A percentile compares a stretch with the other conserved stretches of the same genome.
Conservation (phyloP, 2,113 vertebrate species). For the Coregonus clupeaformis region DNA sequence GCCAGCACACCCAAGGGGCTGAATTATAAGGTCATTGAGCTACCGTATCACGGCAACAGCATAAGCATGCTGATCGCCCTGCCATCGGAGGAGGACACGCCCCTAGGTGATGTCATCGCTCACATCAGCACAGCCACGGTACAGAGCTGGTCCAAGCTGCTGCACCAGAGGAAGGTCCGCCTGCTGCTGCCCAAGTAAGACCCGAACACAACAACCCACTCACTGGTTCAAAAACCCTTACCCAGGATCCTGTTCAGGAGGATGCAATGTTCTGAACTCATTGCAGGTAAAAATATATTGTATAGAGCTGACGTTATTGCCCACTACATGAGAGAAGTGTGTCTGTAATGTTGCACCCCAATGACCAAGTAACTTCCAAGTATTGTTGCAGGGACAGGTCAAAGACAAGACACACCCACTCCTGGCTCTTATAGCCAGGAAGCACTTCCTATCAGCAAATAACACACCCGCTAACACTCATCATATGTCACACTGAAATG, state of each 20-base stretch:
- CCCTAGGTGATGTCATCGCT: conserved; percentile 81
- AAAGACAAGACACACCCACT: conserved; percentile 30
- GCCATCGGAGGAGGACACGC: conserved; percentile 77
- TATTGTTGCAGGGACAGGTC: conserved; percentile 59
- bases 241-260: neutral
- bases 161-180: conserved; percentile 84
- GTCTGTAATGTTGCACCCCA: conserved; percentile 82
- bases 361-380: conserved; percentile 67
- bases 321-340: conserved; percentile 87
- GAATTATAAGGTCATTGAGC: conserved; percentile 88
- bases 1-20: conserved; percentile 82
- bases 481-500: neutral
- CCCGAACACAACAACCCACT: neutral
- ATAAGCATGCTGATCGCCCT: conserved; percentile 91
- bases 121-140: conserved; percentile 90
- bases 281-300: no score
- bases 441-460: neutral
- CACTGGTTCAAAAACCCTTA: neutral
- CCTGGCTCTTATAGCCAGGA: neutral
- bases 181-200: conserved; percentile 90
- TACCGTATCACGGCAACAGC: conserved; percentile 88
- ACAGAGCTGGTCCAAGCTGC: conserved; percentile 83
- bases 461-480: neutral
- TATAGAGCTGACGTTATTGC: conserved; percentile 80
- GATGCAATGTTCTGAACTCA: no score